These are phyloP conservation scores for Pseudorhiza aurosa DNA, from an alignment of 30 jellyfish, hydroid and myxozoan genomes.

Conservation along the genomic window DNA sequence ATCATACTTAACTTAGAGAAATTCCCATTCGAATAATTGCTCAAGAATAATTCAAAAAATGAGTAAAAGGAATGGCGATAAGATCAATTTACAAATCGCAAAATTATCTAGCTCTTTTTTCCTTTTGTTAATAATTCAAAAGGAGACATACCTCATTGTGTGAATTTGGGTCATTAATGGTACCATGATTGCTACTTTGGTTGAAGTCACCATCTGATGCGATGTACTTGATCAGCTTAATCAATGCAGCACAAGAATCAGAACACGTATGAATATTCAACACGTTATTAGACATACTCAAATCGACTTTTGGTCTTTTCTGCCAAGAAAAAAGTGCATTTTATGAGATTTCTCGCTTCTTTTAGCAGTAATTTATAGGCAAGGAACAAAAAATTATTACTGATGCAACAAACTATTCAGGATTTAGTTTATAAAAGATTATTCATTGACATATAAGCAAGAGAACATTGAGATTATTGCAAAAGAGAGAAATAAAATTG, in stretches of 20 bases:
- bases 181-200: conserved; percentile 13
- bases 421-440: background rate
- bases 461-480: too few species aligned
- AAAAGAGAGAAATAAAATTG: too few species aligned
- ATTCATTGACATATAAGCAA: too few species aligned
- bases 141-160: conserved; percentile 31
- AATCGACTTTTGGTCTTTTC: conserved; percentile 84
- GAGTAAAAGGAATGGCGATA: too few species aligned
- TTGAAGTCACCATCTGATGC: conserved; percentile 93
- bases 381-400: background rate
- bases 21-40: too few species aligned
- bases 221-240: conserved; percentile 77
- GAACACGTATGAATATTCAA: conserved; percentile 91
- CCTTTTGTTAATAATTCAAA: too few species aligned
- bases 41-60: too few species aligned
- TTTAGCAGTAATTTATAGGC: too few species aligned
- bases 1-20: too few species aligned
- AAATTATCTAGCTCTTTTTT: too few species aligned
- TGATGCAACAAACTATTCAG: background rate
- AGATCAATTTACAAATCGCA: too few species aligned
- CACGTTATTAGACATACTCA: conserved; percentile 94
- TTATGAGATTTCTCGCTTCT: too few species aligned
- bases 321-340: conserved; percentile 3
- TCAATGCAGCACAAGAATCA: conserved; percentile 92
- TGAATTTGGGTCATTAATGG: conserved; percentile 4